Evolutionary conservation across 2,113 vertebrate genomes (phyloP), one percentile per base, ranked within the genome.

Genomic region (Circaetus cinerascens): DNA sequence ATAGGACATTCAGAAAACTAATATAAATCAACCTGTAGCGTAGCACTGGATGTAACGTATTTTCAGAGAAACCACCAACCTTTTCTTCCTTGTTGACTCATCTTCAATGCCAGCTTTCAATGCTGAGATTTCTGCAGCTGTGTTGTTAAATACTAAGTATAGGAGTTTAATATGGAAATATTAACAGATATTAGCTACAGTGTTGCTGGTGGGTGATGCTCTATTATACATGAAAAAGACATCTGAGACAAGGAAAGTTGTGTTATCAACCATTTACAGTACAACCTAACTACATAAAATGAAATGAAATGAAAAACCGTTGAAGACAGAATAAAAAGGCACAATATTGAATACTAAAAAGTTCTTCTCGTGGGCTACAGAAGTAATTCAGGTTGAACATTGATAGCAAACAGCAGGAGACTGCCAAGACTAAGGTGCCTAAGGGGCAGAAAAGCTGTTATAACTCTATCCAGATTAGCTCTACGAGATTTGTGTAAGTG

Each of bases 391-490:
- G 50, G 75, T 95, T 95, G 63, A 95, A 79, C 82, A 72, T 9
- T 85, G 71, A 76, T 79, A 91, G 34, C 30, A 87, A 92, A 64
- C 66, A 94, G 41, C 41, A 64, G 66, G 62, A 96, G 51, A 68
- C 64, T 69, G 73, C 55, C 55, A 83, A 93, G 79, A 64, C 17
- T 88, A 23, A 74, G 59, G 21, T 41, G 79, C 93, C 93, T 36
- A 29, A 89, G 77, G 93, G 59, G 32, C 51, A 92, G 46, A 91
- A 92, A 95, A 95, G 38, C 53, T 96, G 41, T 78, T 94, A 48
- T 67, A 69, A 73, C 43, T 81, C 51, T 63, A 34, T 50, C 77
- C 63, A 83, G 62, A 90, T 90, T 93, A 94, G 13, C 63, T 45
- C 22, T 62, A 75, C 21, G 38, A 69, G 81, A 93, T 95, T 93